A percentile compares a stretch with the other conserved stretches of the same genome.
phyloP scores from a whole-genome alignment of 2,797 vertebrate species.

The Myotis planiceps region DNA sequence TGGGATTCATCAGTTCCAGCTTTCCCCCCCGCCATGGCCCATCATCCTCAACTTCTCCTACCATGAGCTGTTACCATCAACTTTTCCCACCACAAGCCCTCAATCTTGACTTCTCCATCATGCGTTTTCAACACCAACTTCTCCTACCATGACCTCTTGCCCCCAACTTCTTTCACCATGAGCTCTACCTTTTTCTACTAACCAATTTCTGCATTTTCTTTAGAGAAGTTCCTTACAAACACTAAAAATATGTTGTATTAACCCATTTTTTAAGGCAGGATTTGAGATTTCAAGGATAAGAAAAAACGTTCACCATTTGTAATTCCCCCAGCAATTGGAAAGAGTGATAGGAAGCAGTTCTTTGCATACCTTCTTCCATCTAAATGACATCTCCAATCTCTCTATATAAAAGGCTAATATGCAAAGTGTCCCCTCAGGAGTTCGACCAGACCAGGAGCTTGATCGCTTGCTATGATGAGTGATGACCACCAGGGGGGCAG shows the following conservation, averaged over 20 bases:
- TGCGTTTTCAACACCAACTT: background rate
- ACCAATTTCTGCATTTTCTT: background rate
- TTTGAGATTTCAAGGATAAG: background rate
- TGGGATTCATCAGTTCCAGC: background rate
- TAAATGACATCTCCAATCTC: background rate
- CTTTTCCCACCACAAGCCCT: background rate
- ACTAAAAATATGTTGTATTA: background rate
- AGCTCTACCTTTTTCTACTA: background rate
- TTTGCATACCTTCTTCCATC: background rate
- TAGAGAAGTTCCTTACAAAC: background rate
- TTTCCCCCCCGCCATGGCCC: background rate
- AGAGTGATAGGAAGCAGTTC: background rate
- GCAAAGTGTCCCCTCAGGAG: background rate
- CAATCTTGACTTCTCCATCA: background rate
- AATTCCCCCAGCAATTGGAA: background rate
- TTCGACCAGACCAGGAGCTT: too few relatives aligned
- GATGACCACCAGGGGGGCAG: too few relatives aligned
- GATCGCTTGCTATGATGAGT: accelerated
- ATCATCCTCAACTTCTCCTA: background rate
- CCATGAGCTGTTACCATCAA: background rate
- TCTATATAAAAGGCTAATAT: too few relatives aligned
- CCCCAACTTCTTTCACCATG: background rate
- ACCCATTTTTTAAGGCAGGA: background rate
- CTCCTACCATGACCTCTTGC: background rate
- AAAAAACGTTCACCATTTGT: background rate